A percentile compares a stretch with the other conserved stretches of the same genome.
Conservation (phyloP, 2,797 vertebrate species). For the Kryptopterus vitreolus region DNA sequence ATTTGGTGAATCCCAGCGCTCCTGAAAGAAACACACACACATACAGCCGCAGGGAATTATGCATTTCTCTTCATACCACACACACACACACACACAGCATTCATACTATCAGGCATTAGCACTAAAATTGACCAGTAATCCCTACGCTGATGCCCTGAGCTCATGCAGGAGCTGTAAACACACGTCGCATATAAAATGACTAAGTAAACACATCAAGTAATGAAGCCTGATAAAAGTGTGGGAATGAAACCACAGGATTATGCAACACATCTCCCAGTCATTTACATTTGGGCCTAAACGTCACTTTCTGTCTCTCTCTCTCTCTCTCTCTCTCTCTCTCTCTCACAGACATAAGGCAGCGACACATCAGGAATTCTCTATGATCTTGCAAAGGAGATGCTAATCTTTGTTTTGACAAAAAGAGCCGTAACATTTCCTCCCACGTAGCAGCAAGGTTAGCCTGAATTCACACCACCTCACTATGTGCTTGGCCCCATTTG, state of each 20-base stretch:
- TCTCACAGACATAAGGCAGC: not conserved
- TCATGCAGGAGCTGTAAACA: slow-evolving; percentile 12
- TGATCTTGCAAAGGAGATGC: not conserved
- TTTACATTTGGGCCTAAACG: not conserved
- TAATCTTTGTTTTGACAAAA: not conserved
- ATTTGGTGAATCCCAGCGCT: slow-evolving; percentile 55
- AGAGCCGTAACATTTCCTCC: not conserved
- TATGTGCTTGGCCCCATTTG: not conserved
- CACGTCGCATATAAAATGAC: not conserved
- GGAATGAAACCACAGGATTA: slow-evolving; percentile 7
- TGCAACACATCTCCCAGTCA: slow-evolving; percentile 6
- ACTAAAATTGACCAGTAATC: not conserved
- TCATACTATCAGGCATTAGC: not conserved
- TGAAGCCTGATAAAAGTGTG: slow-evolving; percentile 6
- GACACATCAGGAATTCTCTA: slow-evolving; percentile 11
- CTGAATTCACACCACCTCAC: not conserved
- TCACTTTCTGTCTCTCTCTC: no score
- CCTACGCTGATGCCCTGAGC: slow-evolving; percentile 16
- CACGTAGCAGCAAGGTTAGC: not conserved
- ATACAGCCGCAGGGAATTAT: not conserved
- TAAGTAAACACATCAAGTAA: slow-evolving; percentile 21
- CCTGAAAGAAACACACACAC: not conserved
- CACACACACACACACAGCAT: not conserved
- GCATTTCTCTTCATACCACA: not conserved
- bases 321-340: no score